Conservation (phyloP, 2,888 invertebrate genomes). For the Candidula unifasciata region DNA sequence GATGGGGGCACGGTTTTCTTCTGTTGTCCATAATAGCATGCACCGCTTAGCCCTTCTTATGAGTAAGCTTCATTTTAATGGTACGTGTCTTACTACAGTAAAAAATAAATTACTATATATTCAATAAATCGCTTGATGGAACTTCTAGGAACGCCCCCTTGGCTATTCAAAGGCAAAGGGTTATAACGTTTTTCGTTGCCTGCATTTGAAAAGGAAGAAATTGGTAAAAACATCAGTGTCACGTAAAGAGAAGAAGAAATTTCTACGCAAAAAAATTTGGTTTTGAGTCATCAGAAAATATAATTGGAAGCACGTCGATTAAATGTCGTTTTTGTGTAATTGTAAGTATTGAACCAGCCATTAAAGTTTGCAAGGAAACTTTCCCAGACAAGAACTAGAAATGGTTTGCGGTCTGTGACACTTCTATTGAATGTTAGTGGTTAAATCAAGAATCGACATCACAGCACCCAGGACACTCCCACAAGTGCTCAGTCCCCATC, state of each 20-base stretch:
- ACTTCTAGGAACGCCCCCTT: background rate
- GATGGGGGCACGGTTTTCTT: background rate
- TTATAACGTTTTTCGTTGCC: background rate
- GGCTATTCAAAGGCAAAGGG: background rate
- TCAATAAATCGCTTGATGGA: background rate
- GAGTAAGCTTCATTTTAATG: background rate
- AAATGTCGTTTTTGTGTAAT: no score
- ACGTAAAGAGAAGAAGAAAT: background rate
- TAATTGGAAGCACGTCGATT: no score
- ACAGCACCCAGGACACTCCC: no score
- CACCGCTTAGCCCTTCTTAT: background rate
- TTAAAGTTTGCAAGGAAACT: no score
- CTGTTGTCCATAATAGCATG: background rate
- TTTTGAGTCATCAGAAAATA: no score
- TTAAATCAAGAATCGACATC: no score
- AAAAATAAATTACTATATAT: background rate
- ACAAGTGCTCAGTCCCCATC: no score
- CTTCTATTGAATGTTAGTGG: no score
- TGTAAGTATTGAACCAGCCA: no score
- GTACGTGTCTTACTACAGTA: background rate
- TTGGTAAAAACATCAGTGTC: slow-evolving; percentile 21
- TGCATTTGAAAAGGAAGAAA: background rate
- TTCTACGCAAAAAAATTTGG: no score
- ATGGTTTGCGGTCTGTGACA: no score
- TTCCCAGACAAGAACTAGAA: no score